Base-by-base conservation (phyloP, 2,797 vertebrate genomes). In the Ctenosaura bakeri region DNA sequence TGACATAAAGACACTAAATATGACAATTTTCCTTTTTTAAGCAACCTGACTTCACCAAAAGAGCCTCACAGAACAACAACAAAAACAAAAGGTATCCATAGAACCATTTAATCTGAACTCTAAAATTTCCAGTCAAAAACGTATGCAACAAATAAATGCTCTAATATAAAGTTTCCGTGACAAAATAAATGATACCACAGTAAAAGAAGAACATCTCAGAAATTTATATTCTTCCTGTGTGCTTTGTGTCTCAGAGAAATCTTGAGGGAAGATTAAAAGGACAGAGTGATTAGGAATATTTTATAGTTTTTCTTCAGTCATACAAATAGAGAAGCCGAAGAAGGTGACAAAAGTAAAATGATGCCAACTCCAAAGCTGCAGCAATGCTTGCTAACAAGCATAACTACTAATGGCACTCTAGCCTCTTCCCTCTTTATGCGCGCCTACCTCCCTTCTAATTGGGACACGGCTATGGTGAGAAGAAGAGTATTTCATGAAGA, bases 191-290 rank as follows among this genome's bases (percentile, higher is more conserved):
- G 6, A 69, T 1, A 69, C 22, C 38, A n/a, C 20, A 69, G 24
- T 54, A 52, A 50, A 89, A 90, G 69, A 32, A 92, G 87, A 94
- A 18, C 77, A 91, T 85, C 89, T 87, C 85, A 87, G 90, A 79
- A 82, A 73, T 62, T 92, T 82, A 88, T 89, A 35, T 69, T 62
- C 80, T 88, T 92, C 89, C 62, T 74, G 54, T 89, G 85, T 92
- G 1, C 56, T 90, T 92, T 78, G 50, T 86, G 74, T 62, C 0
- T 0, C 29, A 83, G 91, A 85, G 38, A 78, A 83, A 83, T 38
- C 52, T 88, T 91, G 71, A 18, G 22, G 87, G 87, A 87, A 87
- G 94, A 81, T 64, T 76, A 85, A 94, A 86, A 91, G 66, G 32
- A 84, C 85, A 92, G 88, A 90, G 83, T 77, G 52, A 16, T 46